Base-by-base conservation (phyloP, 2,797 vertebrate species). In the Clarias fuscus region DNA sequence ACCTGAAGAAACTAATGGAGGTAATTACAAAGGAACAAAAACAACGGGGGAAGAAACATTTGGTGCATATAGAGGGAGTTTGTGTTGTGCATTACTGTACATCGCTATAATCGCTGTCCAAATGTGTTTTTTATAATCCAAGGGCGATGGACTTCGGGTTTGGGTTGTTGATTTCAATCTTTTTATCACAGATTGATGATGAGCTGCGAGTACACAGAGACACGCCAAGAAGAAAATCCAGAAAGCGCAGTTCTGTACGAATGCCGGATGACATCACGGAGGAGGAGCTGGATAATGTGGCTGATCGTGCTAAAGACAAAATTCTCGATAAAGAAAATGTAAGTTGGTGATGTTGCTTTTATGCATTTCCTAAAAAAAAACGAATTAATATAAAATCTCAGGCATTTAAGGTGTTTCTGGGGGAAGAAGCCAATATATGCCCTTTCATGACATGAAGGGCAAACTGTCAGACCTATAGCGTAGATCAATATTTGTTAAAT, bases 321-420 rank as follows among this genome's bases (percentile, higher is more conserved):
- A 95, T 98, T 91, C 98, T 98, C 61, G 97, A 99, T 92, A 99
- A 98, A 92, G 95, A 98, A 77, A 91, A 97, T 43, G 98, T 99
- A 94, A 93, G 94, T 91, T 15, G 14, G 30, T 43, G 3, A 1
- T 17, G 37, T 1, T 3, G 1, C 10, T 48, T 48, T 11, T 11
- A 48, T 48, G 10, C 48, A 48, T 48, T 48, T 48, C 43, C 10
- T 48, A 1, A 43, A 48, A 48, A 48, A 48, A 48, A 48, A 48
- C 8, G 2, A 48, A 10, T 48, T 48, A 10, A 48, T 48, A 10
- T 48, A 48, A 48, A 43, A 43, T 43, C 7, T 7, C 43, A 43
- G 43, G 43, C 6, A 43, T 43, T 43, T 43, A 43, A 43, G 43
- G 7, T 8, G 43, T 43, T 6, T 43, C 43, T 43, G 43, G 43